phyloP scores from a whole-genome alignment of 1,140 invertebrate species.

The Brachionus rubens region DNA sequence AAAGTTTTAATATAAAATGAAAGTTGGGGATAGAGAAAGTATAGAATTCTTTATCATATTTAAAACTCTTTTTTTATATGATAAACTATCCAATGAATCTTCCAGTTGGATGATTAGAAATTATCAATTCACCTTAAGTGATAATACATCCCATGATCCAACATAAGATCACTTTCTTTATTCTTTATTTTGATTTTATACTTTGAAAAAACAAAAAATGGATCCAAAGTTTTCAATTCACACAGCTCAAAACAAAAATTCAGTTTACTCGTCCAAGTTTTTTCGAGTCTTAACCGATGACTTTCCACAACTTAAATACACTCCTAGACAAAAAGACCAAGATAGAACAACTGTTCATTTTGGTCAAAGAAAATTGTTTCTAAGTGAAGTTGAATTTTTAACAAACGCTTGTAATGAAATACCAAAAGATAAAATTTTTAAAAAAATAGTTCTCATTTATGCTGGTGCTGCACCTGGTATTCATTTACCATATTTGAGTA shows the following conservation, averaged over 20 bases:
- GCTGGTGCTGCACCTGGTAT: conserved; percentile 29
- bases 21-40: too few relatives aligned
- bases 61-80: too few relatives aligned
- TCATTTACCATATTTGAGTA: conserved; percentile 6
- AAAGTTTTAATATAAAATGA: too few relatives aligned
- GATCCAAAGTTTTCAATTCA: not conserved
- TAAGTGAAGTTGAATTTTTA: conserved; percentile 40
- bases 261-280: not conserved
- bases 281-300: conserved; percentile 2
- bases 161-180: not conserved
- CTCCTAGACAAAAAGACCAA: conserved; percentile 17
- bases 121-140: too few relatives aligned
- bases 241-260: conserved; percentile 1
- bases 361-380: conserved; percentile 34
- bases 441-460: conserved; percentile 32
- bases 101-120: too few relatives aligned
- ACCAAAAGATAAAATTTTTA: not conserved
- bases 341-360: conserved; percentile 21
- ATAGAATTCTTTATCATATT: too few relatives aligned
- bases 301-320: conserved; percentile 6
- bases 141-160: too few relatives aligned
- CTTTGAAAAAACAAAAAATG: not conserved
- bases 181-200: not conserved
- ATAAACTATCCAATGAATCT: too few relatives aligned
- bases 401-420: not conserved